Base-by-base conservation (phyloP, 2,797 vertebrate species). In the Sitta carolinensis region DNA sequence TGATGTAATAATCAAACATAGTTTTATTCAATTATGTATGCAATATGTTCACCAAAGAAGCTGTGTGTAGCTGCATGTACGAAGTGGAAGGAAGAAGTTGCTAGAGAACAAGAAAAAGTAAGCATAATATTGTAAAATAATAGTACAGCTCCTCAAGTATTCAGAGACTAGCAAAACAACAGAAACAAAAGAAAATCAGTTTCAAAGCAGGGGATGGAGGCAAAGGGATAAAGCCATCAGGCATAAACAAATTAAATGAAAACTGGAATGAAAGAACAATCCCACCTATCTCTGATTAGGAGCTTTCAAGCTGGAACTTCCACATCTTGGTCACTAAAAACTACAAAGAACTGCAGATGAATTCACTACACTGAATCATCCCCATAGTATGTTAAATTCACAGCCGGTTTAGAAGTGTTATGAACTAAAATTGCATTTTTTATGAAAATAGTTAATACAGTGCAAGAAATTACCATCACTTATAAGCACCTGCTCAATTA, bases 321-420 rank as follows among this genome's bases (percentile, higher is more conserved):
- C 10, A 34, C 7, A 14, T 7, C 9, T 61, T 38, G 14, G 19
- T 8, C 30, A 26, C 40, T 59, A 52, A 72, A 43, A 75, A 7
- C 10, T 64, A n/a, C 12, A 4, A 72, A 73, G 54, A 67, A 38
- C 12, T 6, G 3, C 36, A 85, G 20, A 25, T 42, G 13, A 40
- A 17, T 6, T 13, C 4, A 14, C 6, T 16, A n/a, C 14, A 10
- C 51, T 3, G 0, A 4, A 57, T 29, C 12, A 16, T 1, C 2
- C 55, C 6, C 1, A 1, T 3, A 21, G 11, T 36, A 23, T 42
- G 9, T 8, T n/a, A 54, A 38, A 63, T 20, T 76, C 18, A 36
- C 16, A 79, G 4, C 0, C n/a, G 51, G 3, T 32, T 89, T 59
- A 38, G 13, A 89, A 62, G 13, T 16, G 13, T n/a, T 83, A 70